Evolutionary conservation across 1,140 invertebrate genomes (phyloP), one percentile per base, ranked within the genome.

Genomic region (Oscheius sp.): DNA sequence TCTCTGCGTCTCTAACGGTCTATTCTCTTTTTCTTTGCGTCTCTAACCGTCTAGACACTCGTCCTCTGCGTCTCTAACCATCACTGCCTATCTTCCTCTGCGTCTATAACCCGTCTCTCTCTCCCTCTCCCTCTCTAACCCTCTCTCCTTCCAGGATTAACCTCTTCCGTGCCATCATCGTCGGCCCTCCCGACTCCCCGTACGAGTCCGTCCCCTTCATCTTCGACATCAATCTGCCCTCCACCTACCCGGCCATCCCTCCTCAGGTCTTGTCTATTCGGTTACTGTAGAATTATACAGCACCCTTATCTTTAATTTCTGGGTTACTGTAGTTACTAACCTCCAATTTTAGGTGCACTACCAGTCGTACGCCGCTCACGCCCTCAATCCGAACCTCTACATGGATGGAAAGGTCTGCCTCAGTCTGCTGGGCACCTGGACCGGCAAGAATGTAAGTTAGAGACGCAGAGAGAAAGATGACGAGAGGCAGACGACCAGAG

Each of bases 361-460:
- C 23, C 15, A 20, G 7, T 20, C 15, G 15, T 23, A 20, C 7
- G 28, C 49, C 4, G 7, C 7, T 13, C 7, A 13, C 4, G 49
- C 49, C 49, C 15, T 55, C 7, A 55, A 55, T 55, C 49, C 49
- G 4, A 55, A 55, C 23, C 49, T 55, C 49, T 55, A 55, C 49
- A 55, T 23, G 49, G 49, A 55, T 7, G 49, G 49, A 55, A 55
- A 15, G 15, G 49, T 55, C 49, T 55, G 49, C 28, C 23, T 55
- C 4, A 13, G 7, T 23, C 49, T 55, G 7, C 23, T 55, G 23
- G 49, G 49, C 7, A 55, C 49, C 49, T 55, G 49, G 49, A 55
- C 15, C 15, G 49, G 49, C 15, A 26, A 55, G 49, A 55, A 7
- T 42, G 38, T 42, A 42, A 42, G 38, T 10, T 10, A n/a, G 38